Evolutionary conservation across 1,140 invertebrate genomes (phyloP).

Genomic region (Nautilus pompilius): DNA sequence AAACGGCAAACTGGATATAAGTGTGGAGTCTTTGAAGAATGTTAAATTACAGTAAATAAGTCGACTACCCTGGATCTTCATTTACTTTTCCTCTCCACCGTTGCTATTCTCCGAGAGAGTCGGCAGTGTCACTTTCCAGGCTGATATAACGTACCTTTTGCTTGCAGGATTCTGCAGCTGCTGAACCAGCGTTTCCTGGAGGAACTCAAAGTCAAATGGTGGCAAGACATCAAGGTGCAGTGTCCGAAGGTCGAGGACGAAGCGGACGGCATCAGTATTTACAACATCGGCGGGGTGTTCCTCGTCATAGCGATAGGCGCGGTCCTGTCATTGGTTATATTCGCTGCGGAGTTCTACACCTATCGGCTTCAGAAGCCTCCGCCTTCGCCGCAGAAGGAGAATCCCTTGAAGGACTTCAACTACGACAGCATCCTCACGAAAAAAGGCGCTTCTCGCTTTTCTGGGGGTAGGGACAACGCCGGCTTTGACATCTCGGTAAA

Average conservation of each 20-base stretch:
- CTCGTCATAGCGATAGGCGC: constrained; percentile 60
- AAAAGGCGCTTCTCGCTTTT: too few relatives aligned
- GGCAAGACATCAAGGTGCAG: constrained; percentile 75
- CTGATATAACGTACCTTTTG: not conserved
- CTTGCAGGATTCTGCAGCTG: constrained; percentile 79
- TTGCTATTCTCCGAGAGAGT: too few relatives aligned
- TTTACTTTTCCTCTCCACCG: too few relatives aligned
- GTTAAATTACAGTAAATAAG: too few relatives aligned
- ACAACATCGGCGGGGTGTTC: constrained; percentile 95
- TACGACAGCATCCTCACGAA: too few relatives aligned
- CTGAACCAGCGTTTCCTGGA: constrained; percentile 89
- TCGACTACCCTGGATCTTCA: too few relatives aligned
- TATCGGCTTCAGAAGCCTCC: constrained; percentile 73
- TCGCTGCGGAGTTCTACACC: constrained; percentile 94
- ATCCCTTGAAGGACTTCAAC: too few relatives aligned
- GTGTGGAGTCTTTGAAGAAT: too few relatives aligned
- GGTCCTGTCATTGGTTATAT: constrained; percentile 70
- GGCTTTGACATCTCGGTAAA: too few relatives aligned
- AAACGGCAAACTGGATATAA: too few relatives aligned
- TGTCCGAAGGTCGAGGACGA: constrained; percentile 89
- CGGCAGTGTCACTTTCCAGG: too few relatives aligned
- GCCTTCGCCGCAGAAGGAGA: not conserved
- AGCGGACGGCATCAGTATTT: constrained; percentile 92
- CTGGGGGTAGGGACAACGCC: too few relatives aligned
- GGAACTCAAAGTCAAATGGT: constrained; percentile 92